Percentiles rank a stretch among this genome's conserved stretches.
Conservation (phyloP, 1,140 invertebrate genomes). For the Drosophila eugracilis region DNA sequence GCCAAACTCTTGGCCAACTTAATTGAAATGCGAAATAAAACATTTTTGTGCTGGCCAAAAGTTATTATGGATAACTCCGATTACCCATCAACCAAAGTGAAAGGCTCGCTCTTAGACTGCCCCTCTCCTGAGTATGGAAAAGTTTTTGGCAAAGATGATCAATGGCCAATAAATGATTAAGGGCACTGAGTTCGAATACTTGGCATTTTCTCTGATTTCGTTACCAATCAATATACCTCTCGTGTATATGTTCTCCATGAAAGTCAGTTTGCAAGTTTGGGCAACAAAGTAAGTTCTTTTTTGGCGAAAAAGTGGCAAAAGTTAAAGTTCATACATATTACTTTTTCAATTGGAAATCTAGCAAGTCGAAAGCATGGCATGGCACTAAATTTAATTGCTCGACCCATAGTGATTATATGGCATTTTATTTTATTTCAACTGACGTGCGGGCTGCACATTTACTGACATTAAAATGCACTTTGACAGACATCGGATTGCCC, state of each 20-base stretch:
- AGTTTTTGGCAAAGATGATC: slow-evolving; percentile 32
- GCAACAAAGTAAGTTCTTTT: slow-evolving; percentile 20
- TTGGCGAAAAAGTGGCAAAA: too few species aligned
- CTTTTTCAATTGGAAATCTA: slow-evolving; percentile 17
- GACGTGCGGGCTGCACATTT: slow-evolving; percentile 36
- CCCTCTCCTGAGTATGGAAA: too few species aligned
- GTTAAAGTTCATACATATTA: slow-evolving; percentile 32
- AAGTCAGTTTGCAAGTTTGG: slow-evolving; percentile 1
- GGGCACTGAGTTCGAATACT: background rate
- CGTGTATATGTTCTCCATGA: slow-evolving; percentile 11
- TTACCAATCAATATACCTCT: slow-evolving; percentile 21
- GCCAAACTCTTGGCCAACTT: slow-evolving; percentile 31
- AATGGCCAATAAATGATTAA: slow-evolving; percentile 47
- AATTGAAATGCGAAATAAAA: slow-evolving; percentile 45
- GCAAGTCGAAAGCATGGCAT: background rate
- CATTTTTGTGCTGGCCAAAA: slow-evolving; percentile 10
- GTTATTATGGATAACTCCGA: slow-evolving; percentile 53
- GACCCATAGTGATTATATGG: slow-evolving; percentile 24
- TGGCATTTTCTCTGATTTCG: slow-evolving; percentile 20
- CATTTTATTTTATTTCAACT: slow-evolving; percentile 22
- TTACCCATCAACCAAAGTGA: slow-evolving; percentile 52
- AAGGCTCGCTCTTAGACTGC: slow-evolving; percentile 16
- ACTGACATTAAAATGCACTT: slow-evolving; percentile 60
- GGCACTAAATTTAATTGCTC: slow-evolving; percentile 29
- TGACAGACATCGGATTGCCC: slow-evolving; percentile 31